Conservation (phyloP, 1,140 invertebrate genomes). For the Meloidogyne floridensis region DNA sequence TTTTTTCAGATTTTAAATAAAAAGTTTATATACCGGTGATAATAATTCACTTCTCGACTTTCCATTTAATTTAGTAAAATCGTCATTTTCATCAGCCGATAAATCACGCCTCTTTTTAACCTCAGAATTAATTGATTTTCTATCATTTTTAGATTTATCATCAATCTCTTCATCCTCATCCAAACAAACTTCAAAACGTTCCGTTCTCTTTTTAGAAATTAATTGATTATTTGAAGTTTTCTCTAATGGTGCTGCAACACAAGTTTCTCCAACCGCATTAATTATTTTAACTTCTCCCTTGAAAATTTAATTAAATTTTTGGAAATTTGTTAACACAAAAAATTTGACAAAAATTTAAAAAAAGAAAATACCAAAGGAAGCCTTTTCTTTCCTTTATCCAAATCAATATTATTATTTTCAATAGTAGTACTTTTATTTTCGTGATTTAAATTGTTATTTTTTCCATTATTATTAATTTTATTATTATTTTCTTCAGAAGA, state of each 20-base stretch:
- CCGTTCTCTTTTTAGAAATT: neutral
- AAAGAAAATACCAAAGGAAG: neutral
- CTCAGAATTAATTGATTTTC: neutral
- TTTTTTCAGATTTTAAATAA: neutral
- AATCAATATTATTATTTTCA: slow-evolving; percentile 1
- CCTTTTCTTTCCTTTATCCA: slow-evolving; percentile 5
- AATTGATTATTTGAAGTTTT: neutral
- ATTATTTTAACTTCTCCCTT: neutral
- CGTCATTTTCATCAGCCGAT: neutral
- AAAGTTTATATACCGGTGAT: neutral
- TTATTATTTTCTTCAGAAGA: slow-evolving; percentile 5
- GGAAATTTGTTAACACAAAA: no score
- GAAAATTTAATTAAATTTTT: neutral
- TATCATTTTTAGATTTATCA: neutral
- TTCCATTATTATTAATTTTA: neutral
- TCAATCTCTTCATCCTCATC: neutral
- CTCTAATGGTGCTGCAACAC: neutral
- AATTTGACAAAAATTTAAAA: neutral
- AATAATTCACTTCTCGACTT: neutral
- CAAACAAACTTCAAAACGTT: slow-evolving; percentile 6
- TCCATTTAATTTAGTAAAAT: neutral
- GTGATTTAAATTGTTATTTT: neutral
- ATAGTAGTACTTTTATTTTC: neutral
- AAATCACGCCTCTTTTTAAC: neutral
- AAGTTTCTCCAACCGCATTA: neutral